Conservation (phyloP, 2,888 invertebrate species). For the Polylopha cassiicola region DNA sequence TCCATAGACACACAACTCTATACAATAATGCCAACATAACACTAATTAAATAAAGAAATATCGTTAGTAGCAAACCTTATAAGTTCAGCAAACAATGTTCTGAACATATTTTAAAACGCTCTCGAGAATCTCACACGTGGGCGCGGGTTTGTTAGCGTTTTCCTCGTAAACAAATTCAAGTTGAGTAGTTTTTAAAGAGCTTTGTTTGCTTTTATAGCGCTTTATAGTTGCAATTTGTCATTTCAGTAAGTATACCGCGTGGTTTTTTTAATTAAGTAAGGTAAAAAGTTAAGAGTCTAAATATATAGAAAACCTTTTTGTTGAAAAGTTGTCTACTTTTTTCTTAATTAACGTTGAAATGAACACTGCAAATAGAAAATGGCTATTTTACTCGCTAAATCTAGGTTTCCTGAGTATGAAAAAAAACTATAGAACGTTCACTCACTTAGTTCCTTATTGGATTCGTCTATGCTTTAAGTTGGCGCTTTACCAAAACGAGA, state of each 20-base stretch:
- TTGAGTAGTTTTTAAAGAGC: too few species aligned
- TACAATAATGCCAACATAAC: too few species aligned
- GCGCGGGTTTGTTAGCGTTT: conserved; percentile 16
- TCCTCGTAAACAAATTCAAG: conserved; percentile 12
- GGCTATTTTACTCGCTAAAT: conserved; percentile 13
- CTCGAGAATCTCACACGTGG: conserved; percentile 7
- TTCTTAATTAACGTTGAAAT: conserved; percentile 16
- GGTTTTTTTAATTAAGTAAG: too few species aligned
- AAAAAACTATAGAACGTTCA: conserved; percentile 15
- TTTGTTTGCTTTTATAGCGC: too few species aligned
- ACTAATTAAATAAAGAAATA: too few species aligned
- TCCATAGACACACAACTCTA: too few species aligned
- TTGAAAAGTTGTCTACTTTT: too few species aligned
- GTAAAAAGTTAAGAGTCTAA: too few species aligned
- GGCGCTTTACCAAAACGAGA: conserved; percentile 21
- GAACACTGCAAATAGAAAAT: conserved; percentile 11
- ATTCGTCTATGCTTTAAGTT: conserved; percentile 20
- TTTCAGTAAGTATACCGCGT: too few species aligned
- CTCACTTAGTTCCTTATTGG: conserved; percentile 21
- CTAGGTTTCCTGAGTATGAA: background rate
- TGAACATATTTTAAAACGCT: background rate
- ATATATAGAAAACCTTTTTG: too few species aligned
- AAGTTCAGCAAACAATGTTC: background rate
- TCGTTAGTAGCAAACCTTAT: too few species aligned
- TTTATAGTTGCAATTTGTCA: too few species aligned